Conservation (phyloP, 2,888 invertebrate species). For the Parascotia fuliginaria region DNA sequence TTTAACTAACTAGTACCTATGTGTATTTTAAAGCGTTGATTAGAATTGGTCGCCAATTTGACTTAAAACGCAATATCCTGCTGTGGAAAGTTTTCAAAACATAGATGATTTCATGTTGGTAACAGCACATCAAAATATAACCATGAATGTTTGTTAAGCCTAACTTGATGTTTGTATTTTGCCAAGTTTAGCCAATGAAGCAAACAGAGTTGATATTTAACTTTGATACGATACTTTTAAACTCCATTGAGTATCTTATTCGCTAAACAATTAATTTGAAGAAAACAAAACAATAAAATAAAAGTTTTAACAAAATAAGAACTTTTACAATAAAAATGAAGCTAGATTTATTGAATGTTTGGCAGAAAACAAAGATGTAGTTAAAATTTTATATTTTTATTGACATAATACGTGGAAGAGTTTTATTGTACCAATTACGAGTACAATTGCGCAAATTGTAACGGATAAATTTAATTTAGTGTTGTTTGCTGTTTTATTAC, state of each 20-base stretch:
- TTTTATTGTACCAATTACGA: background rate
- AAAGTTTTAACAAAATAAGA: slow-evolving; percentile 18
- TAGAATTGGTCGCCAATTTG: no score
- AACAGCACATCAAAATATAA: slow-evolving; percentile 9
- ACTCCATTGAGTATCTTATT: slow-evolving; percentile 18
- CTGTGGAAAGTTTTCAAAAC: background rate
- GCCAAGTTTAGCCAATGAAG: slow-evolving; percentile 22
- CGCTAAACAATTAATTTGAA: slow-evolving; percentile 34
- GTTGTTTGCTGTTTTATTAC: no score
- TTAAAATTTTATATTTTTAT: slow-evolving; percentile 8
- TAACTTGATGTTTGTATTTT: slow-evolving; percentile 22
- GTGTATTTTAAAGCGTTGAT: no score
- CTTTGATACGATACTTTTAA: slow-evolving; percentile 29
- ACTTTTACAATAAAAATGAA: slow-evolving; percentile 27
- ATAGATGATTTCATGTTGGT: background rate
- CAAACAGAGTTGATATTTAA: slow-evolving; percentile 25
- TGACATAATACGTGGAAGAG: background rate
- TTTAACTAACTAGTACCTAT: no score
- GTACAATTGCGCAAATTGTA: background rate
- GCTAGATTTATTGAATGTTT: slow-evolving; percentile 8
- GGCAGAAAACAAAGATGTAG: slow-evolving; percentile 3
- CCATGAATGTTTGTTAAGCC: slow-evolving; percentile 14
- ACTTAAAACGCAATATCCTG: no score
- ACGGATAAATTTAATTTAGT: background rate
- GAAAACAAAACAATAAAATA: slow-evolving; percentile 44